Evolutionary conservation across 2,888 invertebrate species (phyloP), one percentile per base, ranked within the genome.

Genomic region (Silvanus unidentatus): DNA sequence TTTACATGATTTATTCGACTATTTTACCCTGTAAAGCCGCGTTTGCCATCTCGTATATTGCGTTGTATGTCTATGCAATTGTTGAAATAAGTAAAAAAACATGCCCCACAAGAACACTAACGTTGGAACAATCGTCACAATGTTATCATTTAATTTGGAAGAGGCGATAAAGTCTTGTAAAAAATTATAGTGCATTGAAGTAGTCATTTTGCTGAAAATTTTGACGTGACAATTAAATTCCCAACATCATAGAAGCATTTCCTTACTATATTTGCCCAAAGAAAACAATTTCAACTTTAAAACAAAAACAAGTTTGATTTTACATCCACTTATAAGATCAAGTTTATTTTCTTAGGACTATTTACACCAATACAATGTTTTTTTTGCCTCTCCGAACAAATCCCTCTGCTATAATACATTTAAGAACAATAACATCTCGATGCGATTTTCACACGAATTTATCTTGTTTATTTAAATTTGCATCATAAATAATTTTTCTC

Each of bases 11-110:
- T n/a, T n/a, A n/a, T n/a, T n/a, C n/a, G n/a, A n/a, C 32, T 8
- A 32, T 51, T 54, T 54, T 53, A 63, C 64, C 48, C 58, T 57
- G 38, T 53, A 57, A 30, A 63, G 15, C 16, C 52, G 49, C 1
- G 52, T 52, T 44, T 54, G 57, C 62, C 60, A 62, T 45, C 48
- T 48, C 1, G 57, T 55, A 34, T 52, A 54, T 1, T 45, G 38
- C 12, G 52, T 54, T 9, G 56, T 50, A 37, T 49, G 51, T 15
- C 53, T 46, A 42, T 59, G 56, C 39, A 60, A 49, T 42, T 60
- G 57, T 2, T 52, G 42, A 39, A 55, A 58, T n/a, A 62, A 42
- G 11, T 59, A 44, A n/a, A 50, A 12, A 40, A 63, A 63, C 11
- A 12, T 11, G n/a, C 32, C 12, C 11, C 6, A n/a, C 10, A 32